Base-by-base conservation (phyloP, 2,797 vertebrate genomes). In the Natrix natrix region DNA sequence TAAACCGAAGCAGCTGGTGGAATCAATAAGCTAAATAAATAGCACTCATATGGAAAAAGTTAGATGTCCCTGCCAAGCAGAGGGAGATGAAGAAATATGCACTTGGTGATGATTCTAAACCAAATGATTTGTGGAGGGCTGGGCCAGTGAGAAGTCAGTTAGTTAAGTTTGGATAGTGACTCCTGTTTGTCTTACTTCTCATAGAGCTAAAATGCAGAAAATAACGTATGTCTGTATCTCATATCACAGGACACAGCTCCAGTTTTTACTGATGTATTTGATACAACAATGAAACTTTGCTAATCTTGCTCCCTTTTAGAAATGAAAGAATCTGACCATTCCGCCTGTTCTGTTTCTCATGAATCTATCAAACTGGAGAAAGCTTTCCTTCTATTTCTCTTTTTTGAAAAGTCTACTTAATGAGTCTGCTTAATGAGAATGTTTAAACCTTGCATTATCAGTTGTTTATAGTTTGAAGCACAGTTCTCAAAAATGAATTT, bases 11-110 rank as follows among this genome's bases (percentile, higher is more conserved):
- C 91, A 95, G 74, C 95, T 95, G 89, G 56, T 94, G 95, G 92
- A 94, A 94, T 95, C 96, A 94, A 94, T 90, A 94, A 94, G 24
- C 90, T 95, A 93, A 95, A 96, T 92, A 95, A 97, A 95, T 94
- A 93, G 24, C 6, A 52, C 52, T 91, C 92, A 94, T 96, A 94
- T 96, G 96, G 94, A 96, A 96, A 57, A 94, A 93, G 86, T 95
- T 94, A 95, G 94, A 92, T 86, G 92, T 59, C 88, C 74, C 52
- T 57, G 7, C 11, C 32, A 91, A 92, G 93, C 92, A 91, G 94
- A 94, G 54, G 74, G 0, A 56, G 93, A 87, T 8, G 16, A 89
- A 91, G 87, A 83, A 87, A 0, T 0, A 66, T 69, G 26, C 0
- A 0, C 88, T 94, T 93, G 22, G 90, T 83, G 93, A 86, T 94